Conservation (phyloP, 1,140 invertebrate species). For the Drosophila subobscura region DNA sequence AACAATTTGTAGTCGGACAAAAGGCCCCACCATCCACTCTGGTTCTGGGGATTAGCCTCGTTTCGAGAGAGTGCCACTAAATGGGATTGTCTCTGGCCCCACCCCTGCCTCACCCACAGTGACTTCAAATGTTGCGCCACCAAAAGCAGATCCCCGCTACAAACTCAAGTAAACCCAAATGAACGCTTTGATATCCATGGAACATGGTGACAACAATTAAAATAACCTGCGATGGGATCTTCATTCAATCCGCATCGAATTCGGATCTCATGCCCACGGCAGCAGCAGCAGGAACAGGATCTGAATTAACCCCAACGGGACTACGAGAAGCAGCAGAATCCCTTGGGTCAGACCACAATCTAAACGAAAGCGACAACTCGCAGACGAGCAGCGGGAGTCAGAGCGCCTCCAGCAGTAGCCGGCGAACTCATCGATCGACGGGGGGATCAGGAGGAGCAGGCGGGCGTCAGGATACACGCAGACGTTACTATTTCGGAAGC, state of each 20-base stretch:
- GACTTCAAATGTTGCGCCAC: constrained; percentile 12
- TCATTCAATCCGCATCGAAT: constrained; percentile 74
- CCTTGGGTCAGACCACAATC: too few species aligned
- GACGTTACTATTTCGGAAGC: constrained; percentile 72
- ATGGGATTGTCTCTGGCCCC: background rate
- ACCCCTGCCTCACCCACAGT: constrained; percentile 24
- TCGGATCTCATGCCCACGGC: constrained; percentile 72
- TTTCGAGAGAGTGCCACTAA: constrained; percentile 34
- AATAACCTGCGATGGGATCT: constrained; percentile 83
- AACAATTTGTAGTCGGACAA: constrained; percentile 67
- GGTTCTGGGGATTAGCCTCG: constrained; percentile 64
- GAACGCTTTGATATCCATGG: constrained; percentile 35
- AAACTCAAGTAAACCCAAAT: background rate
- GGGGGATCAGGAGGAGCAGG: background rate
- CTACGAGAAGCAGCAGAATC: too few species aligned
- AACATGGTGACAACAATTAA: constrained; percentile 83
- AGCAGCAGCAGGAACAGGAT: constrained; percentile 12
- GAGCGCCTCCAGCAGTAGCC: constrained; percentile 29
- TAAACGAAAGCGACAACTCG: constrained; percentile 68
- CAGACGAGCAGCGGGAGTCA: constrained; percentile 66
- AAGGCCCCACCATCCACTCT: background rate
- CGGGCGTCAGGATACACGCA: constrained; percentile 45
- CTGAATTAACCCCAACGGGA: constrained; percentile 8
- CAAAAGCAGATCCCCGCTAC: background rate
- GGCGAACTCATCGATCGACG: constrained; percentile 30